Base-by-base conservation (phyloP, 2,888 invertebrate species). In the Eupelmus urozonus region DNA sequence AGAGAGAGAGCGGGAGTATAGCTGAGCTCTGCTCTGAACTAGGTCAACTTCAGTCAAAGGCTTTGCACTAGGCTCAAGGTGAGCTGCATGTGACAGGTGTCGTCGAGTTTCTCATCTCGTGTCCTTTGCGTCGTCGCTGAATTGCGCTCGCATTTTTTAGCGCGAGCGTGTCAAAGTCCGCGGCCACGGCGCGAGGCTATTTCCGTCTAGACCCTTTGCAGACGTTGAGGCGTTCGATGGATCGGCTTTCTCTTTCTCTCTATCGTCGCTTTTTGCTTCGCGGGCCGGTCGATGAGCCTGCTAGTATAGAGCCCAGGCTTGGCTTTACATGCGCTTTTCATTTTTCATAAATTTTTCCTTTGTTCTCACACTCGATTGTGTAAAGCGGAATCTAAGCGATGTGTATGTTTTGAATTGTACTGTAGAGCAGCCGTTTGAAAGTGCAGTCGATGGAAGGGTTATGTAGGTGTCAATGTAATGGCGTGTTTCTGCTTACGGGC, bases 121-220 rank as follows among this genome's bases (percentile, higher is more conserved):
- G 2, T 45, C 16, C 16, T 45, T 45, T 45, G 16, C 2, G 9
- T 16, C 16, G 13, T 45, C 9, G 9, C 45, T 45, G 4, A 13
- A 16, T 16, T 45, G 45, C 16, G 13, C 16, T 13, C 45, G 2
- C 34, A 34, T 9, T 3, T 34, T 34, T 9, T 5, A 3, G 34
- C 45, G 45, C 45, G 9, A 2, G 16, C 45, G 13, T 34, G 45
- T 45, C 9, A 45, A 45, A 45, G 45, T 45, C 45, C 45, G 45
- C 45, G 13, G 16, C 34, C 34, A 9, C 34, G 34, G 16, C 45
- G 11, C 5, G 2, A 29, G 49, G 23, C 45, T 74, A 67, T 75
- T 60, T 75, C 60, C 40, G 73, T 75, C 75, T 67, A 67, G 67
- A 75, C 66, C 67, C 18, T 53, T 49, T 51, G 60, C 60, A 67